Percentiles rank a stretch among this genome's conserved stretches.
Conservation (phyloP, 1,140 invertebrate genomes). For the Heliconius congener region DNA sequence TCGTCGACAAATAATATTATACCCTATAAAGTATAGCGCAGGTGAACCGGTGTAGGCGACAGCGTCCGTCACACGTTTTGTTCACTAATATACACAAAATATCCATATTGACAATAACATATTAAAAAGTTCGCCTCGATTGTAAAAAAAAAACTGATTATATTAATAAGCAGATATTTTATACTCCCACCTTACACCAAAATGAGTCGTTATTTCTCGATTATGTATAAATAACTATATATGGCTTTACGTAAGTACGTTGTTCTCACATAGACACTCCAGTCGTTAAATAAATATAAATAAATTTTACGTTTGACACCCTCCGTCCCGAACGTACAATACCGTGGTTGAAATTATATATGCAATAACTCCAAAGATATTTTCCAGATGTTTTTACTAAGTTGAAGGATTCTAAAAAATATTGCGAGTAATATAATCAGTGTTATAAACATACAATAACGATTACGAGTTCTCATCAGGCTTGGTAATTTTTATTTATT, state of each 20-base stretch:
- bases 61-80: conserved; percentile 57
- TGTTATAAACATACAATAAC: conserved; percentile 53
- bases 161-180: conserved; percentile 73
- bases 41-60: conserved; percentile 50
- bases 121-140: conserved; percentile 57
- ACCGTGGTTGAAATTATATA: background rate
- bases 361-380: background rate
- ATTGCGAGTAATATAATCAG: conserved; percentile 65
- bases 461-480: conserved; percentile 46
- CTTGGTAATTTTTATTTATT: conserved; percentile 31
- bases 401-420: conserved; percentile 41
- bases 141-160: conserved; percentile 71
- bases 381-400: background rate
- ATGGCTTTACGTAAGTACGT: conserved; percentile 65
- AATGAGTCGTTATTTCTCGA: conserved; percentile 27
- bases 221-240: conserved; percentile 21
- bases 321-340: background rate
- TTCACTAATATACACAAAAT: conserved; percentile 71
- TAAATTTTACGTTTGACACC: conserved; percentile 4
- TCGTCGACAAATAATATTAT: conserved; percentile 41
- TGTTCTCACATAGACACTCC: conserved; percentile 53
- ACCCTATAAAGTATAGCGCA: conserved; percentile 39
- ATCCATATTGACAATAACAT: conserved; percentile 68
- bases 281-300: conserved; percentile 31
- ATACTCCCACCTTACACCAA: conserved; percentile 33